These are phyloP conservation scores for Phycodurus eques DNA, from an alignment of 2,113 vertebrate genomes.

Conservation along the genomic window DNA sequence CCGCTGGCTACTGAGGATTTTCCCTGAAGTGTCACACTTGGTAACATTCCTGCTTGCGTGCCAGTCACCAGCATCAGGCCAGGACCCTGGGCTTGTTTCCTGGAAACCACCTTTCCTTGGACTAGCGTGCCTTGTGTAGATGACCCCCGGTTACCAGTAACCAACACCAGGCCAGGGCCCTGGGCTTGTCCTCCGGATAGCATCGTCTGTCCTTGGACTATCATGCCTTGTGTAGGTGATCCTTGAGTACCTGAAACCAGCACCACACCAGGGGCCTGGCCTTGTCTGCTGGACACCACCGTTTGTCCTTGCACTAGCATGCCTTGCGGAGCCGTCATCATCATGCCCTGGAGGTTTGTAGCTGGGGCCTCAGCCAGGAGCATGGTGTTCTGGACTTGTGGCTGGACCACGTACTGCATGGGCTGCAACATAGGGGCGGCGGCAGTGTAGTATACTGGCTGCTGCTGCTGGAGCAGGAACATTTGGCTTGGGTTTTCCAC, in stretches of 20 bases:
- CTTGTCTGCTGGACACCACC: conserved; percentile 2
- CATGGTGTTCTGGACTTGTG: conserved; percentile 54
- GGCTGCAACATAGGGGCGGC: conserved; percentile 55
- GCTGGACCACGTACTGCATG: conserved; percentile 60
- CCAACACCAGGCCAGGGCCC: conserved; percentile 41
- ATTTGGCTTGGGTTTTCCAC: conserved; percentile 45
- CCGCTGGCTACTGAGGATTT: conserved; percentile 25
- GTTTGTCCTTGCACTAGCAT: conserved; percentile 20
- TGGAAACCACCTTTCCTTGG: background rate
- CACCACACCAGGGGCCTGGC: conserved; percentile 29
- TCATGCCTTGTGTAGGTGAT: conserved; percentile 7
- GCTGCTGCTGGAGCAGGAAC: conserved; percentile 63
- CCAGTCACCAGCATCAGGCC: background rate
- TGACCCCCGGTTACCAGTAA: conserved; percentile 25
- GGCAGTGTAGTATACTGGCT: conserved; percentile 63
- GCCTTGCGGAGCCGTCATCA: conserved; percentile 19
- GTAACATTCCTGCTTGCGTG: background rate
- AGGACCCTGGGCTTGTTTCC: background rate
- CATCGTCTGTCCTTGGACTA: conserved; percentile 11
- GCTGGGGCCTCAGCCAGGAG: conserved; percentile 47
- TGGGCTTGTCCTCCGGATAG: conserved; percentile 2
- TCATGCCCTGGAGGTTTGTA: conserved; percentile 49
- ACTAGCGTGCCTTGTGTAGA: conserved; percentile 23
- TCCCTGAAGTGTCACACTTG: conserved; percentile 22
- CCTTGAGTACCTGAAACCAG: conserved; percentile 18